phyloP scores from a whole-genome alignment of 2,113 vertebrate genomes.

The Gasterosteus aculeatus region DNA sequence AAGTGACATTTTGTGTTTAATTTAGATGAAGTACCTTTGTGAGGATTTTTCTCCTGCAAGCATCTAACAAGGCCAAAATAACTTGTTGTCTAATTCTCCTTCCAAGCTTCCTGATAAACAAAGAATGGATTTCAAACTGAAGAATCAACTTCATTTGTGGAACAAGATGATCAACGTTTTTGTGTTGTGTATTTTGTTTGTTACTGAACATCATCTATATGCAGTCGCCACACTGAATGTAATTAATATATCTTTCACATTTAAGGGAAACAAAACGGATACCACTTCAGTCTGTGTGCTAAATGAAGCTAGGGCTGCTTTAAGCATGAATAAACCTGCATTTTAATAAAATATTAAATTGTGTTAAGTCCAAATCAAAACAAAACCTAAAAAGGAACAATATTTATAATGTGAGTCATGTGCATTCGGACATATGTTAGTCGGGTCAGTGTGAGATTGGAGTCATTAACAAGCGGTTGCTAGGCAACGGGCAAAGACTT shows the following conservation, averaged over 20 bases:
- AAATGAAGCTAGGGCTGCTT: not conserved
- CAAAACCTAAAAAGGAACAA: not conserved
- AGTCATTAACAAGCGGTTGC: too few relatives aligned
- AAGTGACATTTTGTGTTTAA: conserved; percentile 22
- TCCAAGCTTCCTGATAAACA: not conserved
- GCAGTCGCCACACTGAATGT: not conserved
- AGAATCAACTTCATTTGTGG: conserved; percentile 10
- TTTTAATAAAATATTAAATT: not conserved
- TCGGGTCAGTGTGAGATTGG: not conserved
- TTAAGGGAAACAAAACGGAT: not conserved
- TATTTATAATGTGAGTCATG: not conserved
- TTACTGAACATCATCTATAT: not conserved
- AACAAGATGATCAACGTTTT: not conserved
- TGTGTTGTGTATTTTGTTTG: not conserved
- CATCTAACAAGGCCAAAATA: conserved; percentile 2
- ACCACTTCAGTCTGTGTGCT: not conserved
- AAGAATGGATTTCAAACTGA: conserved; percentile 4
- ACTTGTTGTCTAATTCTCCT: not conserved
- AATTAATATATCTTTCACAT: not conserved
- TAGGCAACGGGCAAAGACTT: too few relatives aligned
- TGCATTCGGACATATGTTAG: not conserved
- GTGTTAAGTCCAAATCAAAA: not conserved
- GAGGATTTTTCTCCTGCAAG: conserved; percentile 11
- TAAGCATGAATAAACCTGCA: not conserved
- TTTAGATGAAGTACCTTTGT: conserved; percentile 12